A percentile compares a stretch with the other conserved stretches of the same genome.
These are phyloP conservation scores for Vanessa cardui DNA, from an alignment of 2,888 invertebrate genomes.

Conservation along the genomic window DNA sequence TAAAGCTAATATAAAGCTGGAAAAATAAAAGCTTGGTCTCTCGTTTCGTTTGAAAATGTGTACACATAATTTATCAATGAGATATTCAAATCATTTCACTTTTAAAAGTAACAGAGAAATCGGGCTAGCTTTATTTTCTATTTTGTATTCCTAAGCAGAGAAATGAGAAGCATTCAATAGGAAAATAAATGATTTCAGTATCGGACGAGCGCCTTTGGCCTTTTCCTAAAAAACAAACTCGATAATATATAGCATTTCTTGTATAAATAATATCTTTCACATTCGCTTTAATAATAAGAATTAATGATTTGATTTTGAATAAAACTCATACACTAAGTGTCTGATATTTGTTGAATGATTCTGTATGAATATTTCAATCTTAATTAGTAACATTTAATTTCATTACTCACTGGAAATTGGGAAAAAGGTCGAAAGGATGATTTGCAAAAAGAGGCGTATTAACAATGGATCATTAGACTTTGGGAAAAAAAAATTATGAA, in stretches of 20 bases:
- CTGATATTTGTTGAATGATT: neutral
- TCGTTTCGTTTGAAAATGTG: neutral
- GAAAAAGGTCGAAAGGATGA: conserved; percentile 1
- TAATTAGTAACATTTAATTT: neutral
- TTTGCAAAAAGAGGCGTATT: conserved; percentile 6
- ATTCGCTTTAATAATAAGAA: conserved; percentile 1
- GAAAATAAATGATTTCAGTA: conserved; percentile 39
- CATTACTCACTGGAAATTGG: neutral
- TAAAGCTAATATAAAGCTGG: neutral
- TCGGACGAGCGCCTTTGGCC: conserved; percentile 31
- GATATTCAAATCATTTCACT: conserved; percentile 22
- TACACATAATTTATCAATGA: conserved; percentile 24
- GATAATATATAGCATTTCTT: conserved; percentile 21
- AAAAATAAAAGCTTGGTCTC: neutral
- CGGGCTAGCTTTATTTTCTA: conserved; percentile 24
- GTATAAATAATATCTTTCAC: conserved; percentile 10
- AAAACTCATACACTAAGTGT: neutral
- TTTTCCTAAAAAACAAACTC: conserved; percentile 26
- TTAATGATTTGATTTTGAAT: conserved; percentile 4
- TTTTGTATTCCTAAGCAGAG: conserved; percentile 36
- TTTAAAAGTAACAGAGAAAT: conserved; percentile 27
- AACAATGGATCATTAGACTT: conserved; percentile 4
- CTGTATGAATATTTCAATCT: conserved; percentile 3
- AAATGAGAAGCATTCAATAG: conserved; percentile 36
- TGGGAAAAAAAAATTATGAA: neutral